Conservation (phyloP, 2,113 vertebrate species). For the Desmodus rotundus region DNA sequence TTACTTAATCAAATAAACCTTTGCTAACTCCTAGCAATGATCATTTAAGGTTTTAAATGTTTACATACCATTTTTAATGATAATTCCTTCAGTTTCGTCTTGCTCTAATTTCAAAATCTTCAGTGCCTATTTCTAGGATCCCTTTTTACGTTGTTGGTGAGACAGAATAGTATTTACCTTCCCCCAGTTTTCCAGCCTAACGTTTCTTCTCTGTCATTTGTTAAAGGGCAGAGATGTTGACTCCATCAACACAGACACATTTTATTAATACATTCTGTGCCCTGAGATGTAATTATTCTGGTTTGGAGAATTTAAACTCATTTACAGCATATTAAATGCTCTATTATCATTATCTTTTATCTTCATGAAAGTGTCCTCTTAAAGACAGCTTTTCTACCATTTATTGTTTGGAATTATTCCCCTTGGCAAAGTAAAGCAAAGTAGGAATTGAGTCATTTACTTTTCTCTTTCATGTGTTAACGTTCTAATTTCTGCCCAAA, state of each 20-base stretch:
- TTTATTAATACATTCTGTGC: slow-evolving; percentile 6
- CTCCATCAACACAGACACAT: neutral
- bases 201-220: neutral
- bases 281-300: slow-evolving; percentile 20
- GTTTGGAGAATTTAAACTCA: neutral
- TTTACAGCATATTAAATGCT: slow-evolving; percentile 29
- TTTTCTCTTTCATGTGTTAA: neutral
- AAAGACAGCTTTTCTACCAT: neutral
- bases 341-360: slow-evolving; percentile 8
- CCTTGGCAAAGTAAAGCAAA: neutral
- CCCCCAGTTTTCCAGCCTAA: neutral
- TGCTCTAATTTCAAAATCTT: slow-evolving; percentile 12
- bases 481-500: neutral
- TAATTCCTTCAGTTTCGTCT: neutral
- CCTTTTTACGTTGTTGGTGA: neutral
- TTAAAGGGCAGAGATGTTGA: neutral
- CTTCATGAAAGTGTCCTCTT: neutral
- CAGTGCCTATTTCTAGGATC: neutral
- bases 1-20: neutral
- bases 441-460: neutral
- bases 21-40: neutral
- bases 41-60: neutral
- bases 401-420: neutral
- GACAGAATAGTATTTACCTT: neutral
- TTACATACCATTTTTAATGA: neutral